Percentiles rank a stretch among this genome's conserved stretches.
phyloP scores from a whole-genome alignment of 1,140 invertebrate species.

The Carcinoscorpius rotundicauda region DNA sequence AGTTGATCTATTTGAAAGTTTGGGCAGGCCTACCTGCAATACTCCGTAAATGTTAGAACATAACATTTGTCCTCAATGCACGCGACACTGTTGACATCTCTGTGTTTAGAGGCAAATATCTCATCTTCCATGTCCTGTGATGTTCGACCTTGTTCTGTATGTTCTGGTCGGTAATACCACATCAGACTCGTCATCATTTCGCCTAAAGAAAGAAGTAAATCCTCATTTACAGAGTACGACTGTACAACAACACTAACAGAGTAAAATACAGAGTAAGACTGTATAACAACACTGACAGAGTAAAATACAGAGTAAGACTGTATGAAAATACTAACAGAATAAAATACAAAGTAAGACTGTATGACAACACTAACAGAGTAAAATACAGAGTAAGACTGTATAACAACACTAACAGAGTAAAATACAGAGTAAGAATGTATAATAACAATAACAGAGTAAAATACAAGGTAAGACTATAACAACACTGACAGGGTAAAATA shows the following conservation, averaged over 20 bases:
- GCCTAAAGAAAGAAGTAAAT: constrained; percentile 42
- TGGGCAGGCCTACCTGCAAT: constrained; percentile 59
- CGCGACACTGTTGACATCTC: constrained; percentile 86
- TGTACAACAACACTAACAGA: constrained; percentile 15
- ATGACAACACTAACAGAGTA: constrained; percentile 14
- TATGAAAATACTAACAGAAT: constrained; percentile 14
- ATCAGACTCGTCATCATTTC: constrained; percentile 94
- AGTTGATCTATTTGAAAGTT: too few relatives aligned
- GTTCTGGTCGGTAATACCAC: constrained; percentile 96
- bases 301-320: constrained; percentile 2
- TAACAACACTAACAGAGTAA: constrained; percentile 14
- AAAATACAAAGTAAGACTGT: constrained; percentile 3
- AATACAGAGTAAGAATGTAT: constrained; percentile 6
- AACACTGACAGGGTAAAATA: too few relatives aligned
- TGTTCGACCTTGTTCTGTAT: constrained; percentile 75
- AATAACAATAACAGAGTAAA: constrained; percentile 12
- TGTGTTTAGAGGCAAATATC: constrained; percentile 87
- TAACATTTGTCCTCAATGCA: constrained; percentile 98
- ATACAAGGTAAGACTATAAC: constrained; percentile 5
- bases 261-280: constrained; percentile 2
- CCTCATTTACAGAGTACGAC: constrained; percentile 5
- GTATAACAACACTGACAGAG: constrained; percentile 14
- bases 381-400: constrained; percentile 3
- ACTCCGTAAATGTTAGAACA: constrained; percentile 92
- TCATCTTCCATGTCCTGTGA: constrained; percentile 70